Evolutionary conservation across 2,113 vertebrate genomes (phyloP).

Genomic region (Ochotona princeps): DNA sequence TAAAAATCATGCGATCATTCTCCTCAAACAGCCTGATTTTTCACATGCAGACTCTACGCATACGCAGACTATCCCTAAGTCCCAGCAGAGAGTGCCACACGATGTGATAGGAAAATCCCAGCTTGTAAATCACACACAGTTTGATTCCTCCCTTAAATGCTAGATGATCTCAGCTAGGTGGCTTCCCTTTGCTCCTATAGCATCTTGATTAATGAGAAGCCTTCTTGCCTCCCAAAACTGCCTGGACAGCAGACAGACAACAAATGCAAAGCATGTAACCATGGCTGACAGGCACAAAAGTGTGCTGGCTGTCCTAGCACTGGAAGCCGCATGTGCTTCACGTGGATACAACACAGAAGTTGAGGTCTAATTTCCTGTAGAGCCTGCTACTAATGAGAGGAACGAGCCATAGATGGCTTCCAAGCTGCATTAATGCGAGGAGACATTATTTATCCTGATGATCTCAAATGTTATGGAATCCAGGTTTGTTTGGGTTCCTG

Average conservation of each 20-base stretch:
- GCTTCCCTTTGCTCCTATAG: not conserved
- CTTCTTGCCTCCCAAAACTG: not conserved
- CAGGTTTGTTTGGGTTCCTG: not conserved
- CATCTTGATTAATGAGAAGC: not conserved
- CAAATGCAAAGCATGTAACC: not conserved
- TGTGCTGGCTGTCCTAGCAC: not conserved
- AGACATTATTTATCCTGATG: not conserved
- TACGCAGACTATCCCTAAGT: not conserved
- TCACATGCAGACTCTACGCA: not conserved
- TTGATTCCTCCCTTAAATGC: not conserved
- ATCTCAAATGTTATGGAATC: not conserved
- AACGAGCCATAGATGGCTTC: slow-evolving; percentile 8
- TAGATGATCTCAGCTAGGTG: not conserved
- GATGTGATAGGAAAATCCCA: not conserved
- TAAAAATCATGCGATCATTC: not conserved
- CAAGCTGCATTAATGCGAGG: not conserved
- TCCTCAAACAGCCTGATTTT: not conserved
- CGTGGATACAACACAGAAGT: not conserved
- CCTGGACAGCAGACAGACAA: not conserved
- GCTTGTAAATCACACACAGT: not conserved
- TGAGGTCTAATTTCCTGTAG: not conserved
- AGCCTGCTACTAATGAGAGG: not conserved
- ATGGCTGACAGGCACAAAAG: not conserved
- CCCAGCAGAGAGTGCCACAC: not conserved
- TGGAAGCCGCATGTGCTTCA: not conserved